Percentiles rank a stretch among this genome's conserved stretches.
phyloP scores from a whole-genome alignment of 2,113 vertebrate genomes.

The Cyprinodon tularosa region DNA sequence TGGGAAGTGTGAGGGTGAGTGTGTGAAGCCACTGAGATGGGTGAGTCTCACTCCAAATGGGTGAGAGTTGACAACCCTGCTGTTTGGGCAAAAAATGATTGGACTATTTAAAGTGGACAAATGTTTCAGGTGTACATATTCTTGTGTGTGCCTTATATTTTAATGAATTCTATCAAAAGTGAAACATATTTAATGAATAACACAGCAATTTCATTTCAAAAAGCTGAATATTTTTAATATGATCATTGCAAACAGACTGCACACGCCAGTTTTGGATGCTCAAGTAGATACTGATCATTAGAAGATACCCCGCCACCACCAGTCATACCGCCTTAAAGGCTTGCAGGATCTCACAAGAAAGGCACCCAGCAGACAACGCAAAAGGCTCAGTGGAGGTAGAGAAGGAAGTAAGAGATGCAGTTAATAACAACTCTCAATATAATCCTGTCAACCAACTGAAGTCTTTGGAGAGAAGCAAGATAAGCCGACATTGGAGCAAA shows the following conservation, averaged over 20 bases:
- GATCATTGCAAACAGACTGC: neutral
- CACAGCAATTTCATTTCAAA: neutral
- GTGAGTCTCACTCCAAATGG: too few species aligned
- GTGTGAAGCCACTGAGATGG: too few species aligned
- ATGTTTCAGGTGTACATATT: neutral
- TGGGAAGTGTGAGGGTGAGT: too few species aligned
- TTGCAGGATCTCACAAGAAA: conserved; percentile 49
- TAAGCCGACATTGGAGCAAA: conserved; percentile 67
- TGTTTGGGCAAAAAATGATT: too few species aligned
- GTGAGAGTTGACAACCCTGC: too few species aligned
- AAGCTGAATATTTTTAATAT: neutral
- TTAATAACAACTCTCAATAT: conserved; percentile 73
- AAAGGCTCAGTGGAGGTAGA: conserved; percentile 46
- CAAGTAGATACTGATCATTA: conserved; percentile 39
- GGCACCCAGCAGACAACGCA: conserved; percentile 45
- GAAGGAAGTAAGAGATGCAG: conserved; percentile 60
- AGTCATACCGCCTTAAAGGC: conserved; percentile 37
- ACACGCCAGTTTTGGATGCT: conserved; percentile 18
- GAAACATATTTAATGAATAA: neutral
- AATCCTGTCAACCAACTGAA: conserved; percentile 71
- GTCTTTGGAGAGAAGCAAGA: conserved; percentile 70
- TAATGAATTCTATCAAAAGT: too few species aligned
- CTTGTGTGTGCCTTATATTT: neutral
- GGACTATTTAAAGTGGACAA: too few species aligned
- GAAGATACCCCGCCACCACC: neutral